Percentiles rank a stretch among this genome's conserved stretches.
Conservation (phyloP, 1,140 invertebrate genomes). For the Nebria ingens region DNA sequence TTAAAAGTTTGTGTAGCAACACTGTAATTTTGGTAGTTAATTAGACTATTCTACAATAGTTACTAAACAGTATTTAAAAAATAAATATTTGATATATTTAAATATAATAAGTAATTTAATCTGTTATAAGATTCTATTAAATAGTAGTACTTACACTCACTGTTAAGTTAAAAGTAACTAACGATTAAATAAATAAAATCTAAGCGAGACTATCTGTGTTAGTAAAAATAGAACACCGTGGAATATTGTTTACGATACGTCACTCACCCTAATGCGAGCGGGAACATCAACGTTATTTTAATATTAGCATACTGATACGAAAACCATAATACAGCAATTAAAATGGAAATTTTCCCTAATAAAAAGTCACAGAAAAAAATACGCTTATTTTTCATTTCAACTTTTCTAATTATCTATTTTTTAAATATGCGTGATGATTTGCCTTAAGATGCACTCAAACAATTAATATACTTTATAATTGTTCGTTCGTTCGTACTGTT, state of each 20-base stretch:
- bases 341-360: conserved; percentile 2
- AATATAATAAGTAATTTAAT: too few relatives aligned
- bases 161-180: not conserved
- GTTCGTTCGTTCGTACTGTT: too few relatives aligned
- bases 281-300: not conserved
- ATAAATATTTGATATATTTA: too few relatives aligned
- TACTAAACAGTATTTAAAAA: too few relatives aligned
- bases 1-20: too few relatives aligned
- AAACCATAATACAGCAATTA: conserved; percentile 2
- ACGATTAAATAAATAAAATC: not conserved
- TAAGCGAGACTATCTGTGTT: not conserved
- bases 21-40: too few relatives aligned
- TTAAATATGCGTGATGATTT: too few relatives aligned
- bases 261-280: not conserved
- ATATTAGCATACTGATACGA: conserved; percentile 6
- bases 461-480: too few relatives aligned
- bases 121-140: too few relatives aligned
- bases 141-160: not conserved
- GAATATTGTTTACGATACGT: not conserved
- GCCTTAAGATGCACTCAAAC: too few relatives aligned
- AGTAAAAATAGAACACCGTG: not conserved
- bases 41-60: too few relatives aligned
- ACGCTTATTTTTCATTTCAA: not conserved
- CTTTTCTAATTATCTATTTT: not conserved
- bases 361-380: not conserved